Percentiles rank a stretch among this genome's conserved stretches.
phyloP scores from a whole-genome alignment of 2,113 vertebrate species.

The Microcebus tavaratra region DNA sequence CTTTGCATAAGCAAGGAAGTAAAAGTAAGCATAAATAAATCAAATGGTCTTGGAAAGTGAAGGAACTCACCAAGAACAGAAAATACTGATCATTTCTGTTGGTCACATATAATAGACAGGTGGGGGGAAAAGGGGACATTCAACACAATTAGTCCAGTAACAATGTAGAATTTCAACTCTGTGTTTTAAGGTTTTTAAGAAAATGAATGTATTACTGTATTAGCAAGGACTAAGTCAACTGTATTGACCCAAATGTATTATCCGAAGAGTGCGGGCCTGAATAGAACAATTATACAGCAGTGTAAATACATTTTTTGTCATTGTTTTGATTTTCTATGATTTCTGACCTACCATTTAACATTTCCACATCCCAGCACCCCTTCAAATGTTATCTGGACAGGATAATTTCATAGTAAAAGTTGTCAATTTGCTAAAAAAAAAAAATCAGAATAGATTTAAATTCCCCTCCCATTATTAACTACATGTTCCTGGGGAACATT shows the following conservation, averaged over 20 bases:
- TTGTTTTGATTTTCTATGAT: neutral
- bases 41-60: neutral
- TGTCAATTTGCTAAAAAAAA: neutral
- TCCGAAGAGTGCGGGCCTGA: neutral
- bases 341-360: neutral
- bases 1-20: constrained; percentile 3
- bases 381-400: neutral
- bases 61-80: neutral
- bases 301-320: neutral
- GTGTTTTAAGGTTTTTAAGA: neutral
- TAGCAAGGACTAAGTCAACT: neutral
- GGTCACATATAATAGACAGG: neutral
- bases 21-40: constrained; percentile 34
- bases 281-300: neutral
- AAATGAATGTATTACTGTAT: neutral
- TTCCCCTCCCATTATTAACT: neutral
- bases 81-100: neutral
- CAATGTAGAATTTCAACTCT: neutral
- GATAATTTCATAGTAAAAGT: neutral
- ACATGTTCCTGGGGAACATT: neutral
- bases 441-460: neutral
- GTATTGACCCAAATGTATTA: neutral
- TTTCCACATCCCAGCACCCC: neutral
- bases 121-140: neutral
- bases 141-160: neutral